Percentiles rank a stretch among this genome's conserved stretches.
phyloP scores from a whole-genome alignment of 2,113 vertebrate genomes.

The Lophotis ruficrista region DNA sequence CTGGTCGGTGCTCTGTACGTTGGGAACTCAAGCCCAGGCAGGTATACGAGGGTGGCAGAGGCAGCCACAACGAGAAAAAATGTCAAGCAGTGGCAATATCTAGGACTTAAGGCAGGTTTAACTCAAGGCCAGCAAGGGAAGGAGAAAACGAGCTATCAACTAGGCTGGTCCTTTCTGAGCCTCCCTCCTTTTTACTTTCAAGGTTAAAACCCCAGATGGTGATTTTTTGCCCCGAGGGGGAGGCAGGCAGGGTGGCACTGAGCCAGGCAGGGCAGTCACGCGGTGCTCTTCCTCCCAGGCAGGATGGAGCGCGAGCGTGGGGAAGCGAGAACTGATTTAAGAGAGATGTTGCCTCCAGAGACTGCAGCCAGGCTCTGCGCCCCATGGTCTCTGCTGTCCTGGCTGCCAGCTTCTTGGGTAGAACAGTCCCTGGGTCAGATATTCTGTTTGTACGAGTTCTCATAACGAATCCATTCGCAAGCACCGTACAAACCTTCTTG shows the following conservation, averaged over 20 bases:
- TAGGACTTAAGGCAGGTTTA: not conserved
- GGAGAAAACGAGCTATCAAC: not conserved
- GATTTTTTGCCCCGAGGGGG: not conserved
- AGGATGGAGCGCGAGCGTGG: not conserved
- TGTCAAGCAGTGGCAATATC: not conserved
- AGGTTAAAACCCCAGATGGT: not conserved
- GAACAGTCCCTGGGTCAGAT: not conserved
- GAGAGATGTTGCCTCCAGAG: not conserved
- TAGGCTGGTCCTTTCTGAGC: not conserved
- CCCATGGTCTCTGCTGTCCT: not conserved
- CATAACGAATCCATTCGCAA: not conserved
- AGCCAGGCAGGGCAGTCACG: not conserved
- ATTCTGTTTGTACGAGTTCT: not conserved
- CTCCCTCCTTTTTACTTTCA: not conserved
- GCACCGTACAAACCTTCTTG: conserved; percentile 77
- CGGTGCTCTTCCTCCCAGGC: rapidly evolving
- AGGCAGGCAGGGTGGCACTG: not conserved
- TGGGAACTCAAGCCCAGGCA: not conserved
- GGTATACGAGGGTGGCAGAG: not conserved
- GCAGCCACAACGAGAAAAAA: not conserved
- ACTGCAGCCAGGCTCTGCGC: not conserved
- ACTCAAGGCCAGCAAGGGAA: not conserved
- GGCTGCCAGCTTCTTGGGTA: not conserved
- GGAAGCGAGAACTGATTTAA: not conserved
- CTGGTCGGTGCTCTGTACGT: rapidly evolving